A percentile compares a stretch with the other conserved stretches of the same genome.
phyloP scores from a whole-genome alignment of 1,140 invertebrate species.

The Drosophila nasuta region DNA sequence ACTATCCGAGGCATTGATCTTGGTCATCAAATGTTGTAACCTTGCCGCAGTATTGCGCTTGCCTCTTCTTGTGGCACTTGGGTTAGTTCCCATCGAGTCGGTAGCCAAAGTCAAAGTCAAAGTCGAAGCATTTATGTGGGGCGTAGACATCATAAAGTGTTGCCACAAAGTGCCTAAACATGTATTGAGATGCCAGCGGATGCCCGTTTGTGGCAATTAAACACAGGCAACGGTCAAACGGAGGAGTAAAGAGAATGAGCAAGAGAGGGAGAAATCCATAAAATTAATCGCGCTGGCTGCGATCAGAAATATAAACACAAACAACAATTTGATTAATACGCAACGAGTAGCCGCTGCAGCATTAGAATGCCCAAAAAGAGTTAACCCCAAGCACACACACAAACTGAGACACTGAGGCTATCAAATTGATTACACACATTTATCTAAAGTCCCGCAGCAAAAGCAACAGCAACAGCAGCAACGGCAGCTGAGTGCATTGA shows the following conservation, averaged over 20 bases:
- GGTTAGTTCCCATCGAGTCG: conserved; percentile 62
- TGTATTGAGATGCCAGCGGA: conserved; percentile 77
- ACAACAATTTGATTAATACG: conserved; percentile 81
- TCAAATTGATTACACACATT: conserved; percentile 82
- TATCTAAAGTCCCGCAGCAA: conserved; percentile 55
- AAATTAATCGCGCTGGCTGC: conserved; percentile 69
- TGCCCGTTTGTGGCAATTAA: conserved; percentile 72
- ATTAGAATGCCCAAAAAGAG: conserved; percentile 45
- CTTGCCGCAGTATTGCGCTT: conserved; percentile 19
- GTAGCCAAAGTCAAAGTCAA: conserved; percentile 50
- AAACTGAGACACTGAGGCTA: conserved; percentile 44
- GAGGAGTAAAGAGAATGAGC: too few species aligned
- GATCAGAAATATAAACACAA: conserved; percentile 49
- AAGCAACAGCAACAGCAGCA: conserved; percentile 1
- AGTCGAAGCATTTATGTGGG: conserved; percentile 24
- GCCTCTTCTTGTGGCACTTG: not conserved
- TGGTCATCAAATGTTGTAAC: conserved; percentile 19
- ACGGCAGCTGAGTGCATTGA: conserved; percentile 67
- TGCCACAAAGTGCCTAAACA: conserved; percentile 81
- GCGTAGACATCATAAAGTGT: conserved; percentile 78
- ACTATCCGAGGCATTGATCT: conserved; percentile 24
- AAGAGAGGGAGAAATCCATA: conserved; percentile 57
- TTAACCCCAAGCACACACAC: conserved; percentile 27
- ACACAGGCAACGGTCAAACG: conserved; percentile 20
- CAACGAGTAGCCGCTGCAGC: conserved; percentile 34